Conservation (phyloP, 2,797 vertebrate genomes). For the Alauda arvensis region DNA sequence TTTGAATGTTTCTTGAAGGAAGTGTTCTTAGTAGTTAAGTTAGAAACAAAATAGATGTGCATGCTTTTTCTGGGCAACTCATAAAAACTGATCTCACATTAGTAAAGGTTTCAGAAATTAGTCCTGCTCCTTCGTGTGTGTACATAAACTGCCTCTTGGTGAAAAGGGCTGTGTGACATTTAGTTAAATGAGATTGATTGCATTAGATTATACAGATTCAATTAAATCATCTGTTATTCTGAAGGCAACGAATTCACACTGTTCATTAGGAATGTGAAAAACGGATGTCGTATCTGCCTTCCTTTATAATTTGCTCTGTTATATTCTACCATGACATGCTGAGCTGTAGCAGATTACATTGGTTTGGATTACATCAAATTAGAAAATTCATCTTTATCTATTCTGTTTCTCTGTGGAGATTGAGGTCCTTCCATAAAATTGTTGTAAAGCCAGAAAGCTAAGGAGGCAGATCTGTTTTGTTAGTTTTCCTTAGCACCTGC, state of each 20-base stretch:
- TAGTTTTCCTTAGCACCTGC: background rate
- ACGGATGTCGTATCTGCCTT: conserved; percentile 18
- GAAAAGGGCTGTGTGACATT: conserved; percentile 58
- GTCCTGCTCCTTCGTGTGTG: conserved; percentile 28
- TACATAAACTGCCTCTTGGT: conserved; percentile 46
- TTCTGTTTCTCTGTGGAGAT: background rate
- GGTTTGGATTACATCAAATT: background rate
- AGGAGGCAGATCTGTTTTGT: background rate
- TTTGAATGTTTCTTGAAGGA: background rate
- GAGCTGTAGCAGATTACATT: background rate
- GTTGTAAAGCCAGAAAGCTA: background rate
- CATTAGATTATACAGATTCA: conserved; percentile 61
- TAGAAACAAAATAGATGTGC: conserved; percentile 1
- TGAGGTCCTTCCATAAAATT: background rate
- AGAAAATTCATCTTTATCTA: background rate
- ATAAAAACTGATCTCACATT: conserved; percentile 14
- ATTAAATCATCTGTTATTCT: conserved; percentile 66
- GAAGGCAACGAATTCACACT: conserved; percentile 46
- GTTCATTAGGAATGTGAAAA: conserved; percentile 42
- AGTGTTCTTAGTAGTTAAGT: background rate
- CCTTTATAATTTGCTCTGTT: conserved; percentile 26
- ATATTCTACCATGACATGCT: background rate
- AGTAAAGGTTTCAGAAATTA: conserved; percentile 34
- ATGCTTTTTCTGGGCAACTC: background rate
- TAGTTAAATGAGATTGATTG: conserved; percentile 63